phyloP scores from a whole-genome alignment of 1,140 invertebrate genomes.

The Diplogasteroides magnus region DNA sequence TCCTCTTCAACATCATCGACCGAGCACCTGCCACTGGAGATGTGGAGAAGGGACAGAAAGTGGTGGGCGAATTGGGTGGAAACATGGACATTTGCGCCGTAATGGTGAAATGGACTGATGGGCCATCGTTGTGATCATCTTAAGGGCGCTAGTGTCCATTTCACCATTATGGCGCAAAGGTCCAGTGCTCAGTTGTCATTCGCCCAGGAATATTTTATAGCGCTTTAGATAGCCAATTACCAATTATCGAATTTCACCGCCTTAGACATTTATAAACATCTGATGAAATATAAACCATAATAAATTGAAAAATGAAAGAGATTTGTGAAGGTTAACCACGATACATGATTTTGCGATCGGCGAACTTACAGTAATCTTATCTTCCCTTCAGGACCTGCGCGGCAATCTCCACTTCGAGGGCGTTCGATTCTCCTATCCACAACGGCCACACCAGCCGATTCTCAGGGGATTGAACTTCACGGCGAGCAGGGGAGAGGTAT shows the following conservation, averaged over 20 bases:
- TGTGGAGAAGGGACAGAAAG: constrained; percentile 33
- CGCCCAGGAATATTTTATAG: neutral
- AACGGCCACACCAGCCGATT: constrained; percentile 61
- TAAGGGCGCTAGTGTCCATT: no score
- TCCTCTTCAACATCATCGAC: constrained; percentile 38
- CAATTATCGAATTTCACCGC: neutral
- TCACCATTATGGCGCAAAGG: neutral
- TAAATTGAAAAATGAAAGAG: neutral
- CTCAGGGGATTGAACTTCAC: constrained; percentile 69
- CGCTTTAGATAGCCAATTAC: neutral
- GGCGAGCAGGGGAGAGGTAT: constrained; percentile 67
- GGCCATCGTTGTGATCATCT: neutral
- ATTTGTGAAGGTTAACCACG: no score
- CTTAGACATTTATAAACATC: neutral
- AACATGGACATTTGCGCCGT: no score
- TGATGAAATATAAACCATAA: neutral
- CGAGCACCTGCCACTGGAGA: constrained; percentile 51
- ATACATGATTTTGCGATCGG: no score
- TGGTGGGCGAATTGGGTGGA: constrained; percentile 1
- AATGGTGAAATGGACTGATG: no score
- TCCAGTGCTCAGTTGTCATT: neutral
- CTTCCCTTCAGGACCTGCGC: constrained; percentile 3
- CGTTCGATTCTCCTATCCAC: constrained; percentile 57
- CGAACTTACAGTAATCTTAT: no score
- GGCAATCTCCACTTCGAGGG: constrained; percentile 53